Conservation (phyloP, 1,140 invertebrate species). For the Lethocerus indicus region DNA sequence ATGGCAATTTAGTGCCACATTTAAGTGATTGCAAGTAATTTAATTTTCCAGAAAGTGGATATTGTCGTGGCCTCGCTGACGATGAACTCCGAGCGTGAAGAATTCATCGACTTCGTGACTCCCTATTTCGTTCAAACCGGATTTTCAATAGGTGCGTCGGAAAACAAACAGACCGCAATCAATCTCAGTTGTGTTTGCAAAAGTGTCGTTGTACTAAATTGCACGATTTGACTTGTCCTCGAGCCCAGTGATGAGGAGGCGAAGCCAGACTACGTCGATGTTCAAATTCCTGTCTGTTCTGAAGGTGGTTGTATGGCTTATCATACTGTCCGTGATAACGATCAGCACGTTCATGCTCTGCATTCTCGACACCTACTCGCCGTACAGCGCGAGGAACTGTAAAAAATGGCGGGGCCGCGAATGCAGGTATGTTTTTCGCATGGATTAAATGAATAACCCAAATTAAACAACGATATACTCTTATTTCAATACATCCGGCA, state of each 20-base stretch:
- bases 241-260: slow-evolving; percentile 74
- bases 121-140: slow-evolving; percentile 83
- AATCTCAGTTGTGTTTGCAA: no score
- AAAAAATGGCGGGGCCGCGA: slow-evolving; percentile 60
- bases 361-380: slow-evolving; percentile 75
- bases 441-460: no score
- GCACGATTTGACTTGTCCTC: no score
- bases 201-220: no score
- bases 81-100: slow-evolving; percentile 84
- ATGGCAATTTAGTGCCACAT: no score
- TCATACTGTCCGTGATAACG: slow-evolving; percentile 65
- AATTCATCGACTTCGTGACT: slow-evolving; percentile 82
- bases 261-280: slow-evolving; percentile 59
- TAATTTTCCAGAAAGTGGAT: slow-evolving; percentile 56
- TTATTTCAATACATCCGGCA: no score
- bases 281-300: slow-evolving; percentile 90
- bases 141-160: slow-evolving; percentile 54
- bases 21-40: no score
- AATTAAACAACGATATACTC: no score
- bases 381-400: slow-evolving; percentile 73
- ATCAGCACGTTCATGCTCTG: slow-evolving; percentile 73
- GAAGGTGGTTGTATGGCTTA: slow-evolving; percentile 71
- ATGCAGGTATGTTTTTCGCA: slow-evolving; percentile 61
- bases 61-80: slow-evolving; percentile 69
- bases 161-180: no score